Base-by-base conservation (phyloP, 2,888 invertebrate genomes). In the Cyaniris semiargus region DNA sequence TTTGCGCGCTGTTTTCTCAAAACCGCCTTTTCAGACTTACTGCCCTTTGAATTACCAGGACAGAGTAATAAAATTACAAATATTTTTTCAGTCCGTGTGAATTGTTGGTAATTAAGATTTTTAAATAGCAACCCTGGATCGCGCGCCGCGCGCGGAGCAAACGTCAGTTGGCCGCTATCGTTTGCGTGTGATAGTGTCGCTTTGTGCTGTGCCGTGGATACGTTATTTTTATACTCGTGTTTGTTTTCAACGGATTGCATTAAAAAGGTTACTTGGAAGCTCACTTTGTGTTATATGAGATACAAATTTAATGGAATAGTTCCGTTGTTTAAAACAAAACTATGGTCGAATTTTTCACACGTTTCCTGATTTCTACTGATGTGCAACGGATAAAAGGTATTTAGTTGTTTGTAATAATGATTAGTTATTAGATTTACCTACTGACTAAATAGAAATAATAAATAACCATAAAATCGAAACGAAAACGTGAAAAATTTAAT, bases 71-170 rank as follows among this genome's bases (percentile, higher is more conserved):
- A n/a, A n/a, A n/a, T n/a, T n/a, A n/a, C 27, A 27, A 27, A 56
- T 58, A 1, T 53, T 53, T 5, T 53, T 53, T 18, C 5, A 53
- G 18, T 53, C 18, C 18, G 53, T 53, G 60, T 13, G 23, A 23
- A 60, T 60, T 60, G 60, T 60, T 60, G 23, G 60, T 60, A 60
- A 60, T 60, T 60, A 60, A 23, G 23, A 23, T 60, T 60, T 60
- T 60, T 60, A 60, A 60, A 1, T 23, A 60, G 60, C 23, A 60
- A 60, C 60, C 60, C 60, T 23, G 60, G 18, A 53, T n/a, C 10
- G 23, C 23, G 23, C 13, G 58, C n/a, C n/a, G n/a, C 56, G 34
- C n/a, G 56, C 56, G 6, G 53, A 27, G 1, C 53, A 53, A 7
- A 7, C 21, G 60, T 13, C 60, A 60, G 60, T 60, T 23, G 13